These are phyloP conservation scores for Dromius quadrimaculatus DNA, from an alignment of 2,888 invertebrate species.

Conservation along the genomic window DNA sequence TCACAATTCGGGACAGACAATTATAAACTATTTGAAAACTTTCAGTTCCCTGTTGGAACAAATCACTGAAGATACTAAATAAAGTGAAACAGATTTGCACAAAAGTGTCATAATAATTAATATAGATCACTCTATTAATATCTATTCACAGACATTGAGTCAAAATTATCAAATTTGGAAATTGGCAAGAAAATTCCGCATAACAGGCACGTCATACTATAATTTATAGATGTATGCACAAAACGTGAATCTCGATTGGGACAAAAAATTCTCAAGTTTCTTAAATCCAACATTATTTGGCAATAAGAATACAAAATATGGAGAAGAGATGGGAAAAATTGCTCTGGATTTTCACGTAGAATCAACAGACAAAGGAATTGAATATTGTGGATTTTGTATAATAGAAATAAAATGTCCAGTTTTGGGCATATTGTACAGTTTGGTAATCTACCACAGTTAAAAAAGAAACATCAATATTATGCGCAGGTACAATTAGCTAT, in stretches of 20 bases:
- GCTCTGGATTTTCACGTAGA: background rate
- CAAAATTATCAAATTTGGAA: background rate
- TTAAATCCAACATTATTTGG: slow-evolving; percentile 1
- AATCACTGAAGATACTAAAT: background rate
- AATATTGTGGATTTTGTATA: slow-evolving; percentile 3
- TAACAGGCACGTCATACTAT: too few species aligned
- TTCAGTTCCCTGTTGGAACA: too few species aligned
- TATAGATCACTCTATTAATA: background rate
- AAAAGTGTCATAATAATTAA: background rate
- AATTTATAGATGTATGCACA: background rate
- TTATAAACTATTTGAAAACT: too few species aligned
- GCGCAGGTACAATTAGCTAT: background rate
- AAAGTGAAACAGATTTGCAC: background rate
- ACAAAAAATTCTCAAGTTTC: background rate
- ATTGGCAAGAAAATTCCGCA: too few species aligned
- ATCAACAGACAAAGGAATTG: background rate
- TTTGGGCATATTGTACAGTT: background rate
- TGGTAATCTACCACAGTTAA: background rate
- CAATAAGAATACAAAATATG: background rate
- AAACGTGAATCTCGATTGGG: background rate
- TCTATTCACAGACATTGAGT: background rate
- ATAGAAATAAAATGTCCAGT: slow-evolving; percentile 9
- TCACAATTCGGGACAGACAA: too few species aligned
- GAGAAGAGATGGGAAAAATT: background rate
- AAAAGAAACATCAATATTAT: background rate